Evolutionary conservation across 2,888 invertebrate genomes (phyloP).

Genomic region (Drosophila leonis): DNA sequence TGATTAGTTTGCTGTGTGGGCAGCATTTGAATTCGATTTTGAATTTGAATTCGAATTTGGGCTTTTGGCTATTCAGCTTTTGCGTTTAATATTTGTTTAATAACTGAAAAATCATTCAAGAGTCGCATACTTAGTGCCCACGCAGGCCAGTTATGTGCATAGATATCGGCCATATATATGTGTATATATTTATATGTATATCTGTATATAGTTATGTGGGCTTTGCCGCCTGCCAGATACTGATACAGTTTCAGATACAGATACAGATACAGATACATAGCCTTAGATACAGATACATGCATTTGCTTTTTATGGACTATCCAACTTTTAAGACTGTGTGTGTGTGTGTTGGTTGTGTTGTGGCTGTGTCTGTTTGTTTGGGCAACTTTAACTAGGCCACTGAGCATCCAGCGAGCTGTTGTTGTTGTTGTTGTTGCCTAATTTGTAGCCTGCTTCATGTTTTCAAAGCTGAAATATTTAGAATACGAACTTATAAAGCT

Average conservation of each 20-base stretch:
- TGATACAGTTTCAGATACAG: conserved; percentile 34
- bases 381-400: conserved; percentile 72
- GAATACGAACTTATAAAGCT: background rate
- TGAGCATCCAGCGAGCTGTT: conserved; percentile 65
- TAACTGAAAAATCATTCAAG: conserved; percentile 55
- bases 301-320: conserved; percentile 62
- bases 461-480: background rate
- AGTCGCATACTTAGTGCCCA: conserved; percentile 75
- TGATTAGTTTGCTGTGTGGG: conserved; percentile 47
- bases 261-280: conserved; percentile 34
- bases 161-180: conserved; percentile 2
- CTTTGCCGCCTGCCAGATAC: conserved; percentile 34
- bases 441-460: conserved; percentile 45
- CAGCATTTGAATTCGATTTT: conserved; percentile 46
- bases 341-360: conserved; percentile 11
- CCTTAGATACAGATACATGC: conserved; percentile 42
- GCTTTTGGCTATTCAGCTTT: conserved; percentile 23
- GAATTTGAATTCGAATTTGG: conserved; percentile 23
- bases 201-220: conserved; percentile 43
- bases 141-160: conserved; percentile 46
- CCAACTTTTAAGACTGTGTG: conserved; percentile 56
- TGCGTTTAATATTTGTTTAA: conserved; percentile 68
- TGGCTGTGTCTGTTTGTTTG: conserved; percentile 46
- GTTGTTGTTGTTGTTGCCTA: conserved; percentile 27
- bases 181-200: conserved; percentile 6